phyloP scores from a whole-genome alignment of 1,140 invertebrate species.

The Calephelis virginiensis region DNA sequence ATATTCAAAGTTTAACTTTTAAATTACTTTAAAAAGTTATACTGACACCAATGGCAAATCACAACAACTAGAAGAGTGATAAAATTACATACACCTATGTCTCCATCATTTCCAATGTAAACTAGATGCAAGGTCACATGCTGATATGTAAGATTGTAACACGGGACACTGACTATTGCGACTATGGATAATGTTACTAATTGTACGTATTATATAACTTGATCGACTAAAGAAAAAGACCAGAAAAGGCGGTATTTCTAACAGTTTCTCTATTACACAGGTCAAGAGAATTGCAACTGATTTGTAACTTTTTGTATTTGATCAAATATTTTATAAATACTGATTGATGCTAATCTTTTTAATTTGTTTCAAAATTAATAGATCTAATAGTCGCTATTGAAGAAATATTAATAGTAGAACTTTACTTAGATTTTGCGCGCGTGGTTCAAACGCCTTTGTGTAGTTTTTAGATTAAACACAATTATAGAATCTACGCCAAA shows the following conservation, averaged over 20 bases:
- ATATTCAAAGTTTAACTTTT: slow-evolving; percentile 40
- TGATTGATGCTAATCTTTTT: too few relatives aligned
- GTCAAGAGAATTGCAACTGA: background rate
- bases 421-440: too few relatives aligned
- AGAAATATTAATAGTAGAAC: too few relatives aligned
- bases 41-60: slow-evolving; percentile 60
- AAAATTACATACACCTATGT: slow-evolving; percentile 47
- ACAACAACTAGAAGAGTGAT: slow-evolving; percentile 59
- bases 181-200: background rate
- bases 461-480: too few relatives aligned
- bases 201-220: background rate
- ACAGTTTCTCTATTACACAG: background rate
- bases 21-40: slow-evolving; percentile 16
- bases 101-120: slow-evolving; percentile 23
- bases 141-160: slow-evolving; percentile 72
- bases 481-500: too few relatives aligned
- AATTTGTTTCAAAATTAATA: too few relatives aligned
- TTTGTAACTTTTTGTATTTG: too few relatives aligned
- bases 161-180: slow-evolving; percentile 18
- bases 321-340: too few relatives aligned
- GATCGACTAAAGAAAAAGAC: background rate
- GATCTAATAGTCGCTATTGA: too few relatives aligned
- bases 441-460: too few relatives aligned
- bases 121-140: slow-evolving; percentile 54
- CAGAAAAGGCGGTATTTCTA: background rate